Evolutionary conservation across 1,140 invertebrate genomes (phyloP).

Genomic region (Drosophila asahinai): DNA sequence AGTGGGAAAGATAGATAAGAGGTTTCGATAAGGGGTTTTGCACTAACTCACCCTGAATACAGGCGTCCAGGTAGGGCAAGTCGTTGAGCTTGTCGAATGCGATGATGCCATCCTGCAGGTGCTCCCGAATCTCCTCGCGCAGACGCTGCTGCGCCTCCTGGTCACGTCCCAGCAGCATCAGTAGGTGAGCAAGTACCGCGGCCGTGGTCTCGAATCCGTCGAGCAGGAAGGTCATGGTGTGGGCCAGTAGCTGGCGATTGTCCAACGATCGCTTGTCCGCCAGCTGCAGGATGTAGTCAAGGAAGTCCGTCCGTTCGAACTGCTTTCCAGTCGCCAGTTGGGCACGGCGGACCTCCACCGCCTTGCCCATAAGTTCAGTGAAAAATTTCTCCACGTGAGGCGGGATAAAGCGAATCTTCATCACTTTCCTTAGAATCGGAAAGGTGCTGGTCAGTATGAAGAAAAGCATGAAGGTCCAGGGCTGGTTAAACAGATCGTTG

Average conservation of each 20-base stretch:
- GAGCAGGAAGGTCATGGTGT: slow-evolving; percentile 72
- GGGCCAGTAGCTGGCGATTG: slow-evolving; percentile 40
- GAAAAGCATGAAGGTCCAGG: slow-evolving; percentile 46
- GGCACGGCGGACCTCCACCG: slow-evolving; percentile 65
- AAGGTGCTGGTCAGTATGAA: slow-evolving; percentile 48
- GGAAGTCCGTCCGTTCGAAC: slow-evolving; percentile 77
- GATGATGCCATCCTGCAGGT: slow-evolving; percentile 46
- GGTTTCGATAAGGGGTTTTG: rapidly evolving
- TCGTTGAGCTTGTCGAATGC: slow-evolving; percentile 66
- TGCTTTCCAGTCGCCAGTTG: slow-evolving; percentile 41
- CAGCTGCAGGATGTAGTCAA: slow-evolving; percentile 82
- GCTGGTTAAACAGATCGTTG: slow-evolving; percentile 59
- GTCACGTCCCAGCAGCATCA: slow-evolving; percentile 61
- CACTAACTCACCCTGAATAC: slow-evolving; percentile 58
- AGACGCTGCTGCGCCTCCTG: slow-evolving; percentile 48
- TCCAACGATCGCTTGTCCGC: slow-evolving; percentile 66
- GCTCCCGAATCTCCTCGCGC: slow-evolving; percentile 75
- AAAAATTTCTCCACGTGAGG: slow-evolving; percentile 70
- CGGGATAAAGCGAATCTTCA: slow-evolving; percentile 60
- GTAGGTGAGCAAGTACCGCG: slow-evolving; percentile 41
- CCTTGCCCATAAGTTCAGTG: slow-evolving; percentile 64
- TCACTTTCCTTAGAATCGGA: slow-evolving; percentile 41
- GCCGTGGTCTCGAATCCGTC: slow-evolving; percentile 82
- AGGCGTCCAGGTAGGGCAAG: slow-evolving; percentile 72
- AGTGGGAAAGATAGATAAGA: not conserved